Evolutionary conservation across 1,140 invertebrate genomes (phyloP).

Genomic region (Nilaparvata lugens): DNA sequence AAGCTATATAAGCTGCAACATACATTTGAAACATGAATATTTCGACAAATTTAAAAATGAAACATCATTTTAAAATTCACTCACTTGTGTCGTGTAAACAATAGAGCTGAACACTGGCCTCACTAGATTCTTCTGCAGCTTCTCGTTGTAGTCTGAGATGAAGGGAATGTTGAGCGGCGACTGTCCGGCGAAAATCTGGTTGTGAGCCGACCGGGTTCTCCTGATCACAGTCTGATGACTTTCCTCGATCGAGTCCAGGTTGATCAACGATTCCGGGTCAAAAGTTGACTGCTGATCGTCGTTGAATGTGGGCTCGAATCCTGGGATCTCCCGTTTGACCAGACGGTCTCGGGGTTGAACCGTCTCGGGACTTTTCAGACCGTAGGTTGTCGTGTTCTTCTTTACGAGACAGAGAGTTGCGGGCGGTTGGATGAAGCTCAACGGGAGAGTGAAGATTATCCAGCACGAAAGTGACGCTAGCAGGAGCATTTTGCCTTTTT

Average conservation of each 20-base stretch:
- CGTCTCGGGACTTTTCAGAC: constrained; percentile 38
- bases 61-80: no score
- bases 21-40: no score
- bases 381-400: constrained; percentile 57
- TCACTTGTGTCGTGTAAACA: constrained; percentile 63
- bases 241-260: neutral
- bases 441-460: constrained; percentile 91
- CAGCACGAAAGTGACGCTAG: constrained; percentile 87
- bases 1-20: no score
- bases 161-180: constrained; percentile 69
- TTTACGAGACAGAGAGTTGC: constrained; percentile 75
- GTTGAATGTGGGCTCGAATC: neutral
- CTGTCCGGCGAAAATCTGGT: constrained; percentile 43
- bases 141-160: constrained; percentile 73
- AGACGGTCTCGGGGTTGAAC: constrained; percentile 15
- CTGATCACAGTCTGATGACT: constrained; percentile 6
- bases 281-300: neutral
- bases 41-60: no score
- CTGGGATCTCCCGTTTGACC: constrained; percentile 27
- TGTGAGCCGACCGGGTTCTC: constrained; percentile 4
- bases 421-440: constrained; percentile 91
- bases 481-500: constrained; percentile 77
- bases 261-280: neutral
- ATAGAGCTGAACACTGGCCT: constrained; percentile 88
- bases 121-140: constrained; percentile 65